Conservation (phyloP, 2,113 vertebrate species). For the Naja naja region DNA sequence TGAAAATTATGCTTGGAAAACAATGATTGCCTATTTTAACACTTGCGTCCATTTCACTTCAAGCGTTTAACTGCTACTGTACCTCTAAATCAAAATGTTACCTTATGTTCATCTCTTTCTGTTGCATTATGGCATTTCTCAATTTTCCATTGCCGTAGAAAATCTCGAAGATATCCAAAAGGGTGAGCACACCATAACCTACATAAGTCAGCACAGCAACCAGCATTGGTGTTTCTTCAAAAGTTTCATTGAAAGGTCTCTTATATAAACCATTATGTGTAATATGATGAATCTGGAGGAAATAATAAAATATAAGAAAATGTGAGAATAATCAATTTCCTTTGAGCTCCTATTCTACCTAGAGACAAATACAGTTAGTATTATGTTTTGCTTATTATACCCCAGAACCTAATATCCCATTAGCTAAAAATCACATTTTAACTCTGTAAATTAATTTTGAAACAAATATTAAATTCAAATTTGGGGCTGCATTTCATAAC, state of each 20-base stretch:
- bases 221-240: conserved; percentile 93
- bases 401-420: neutral
- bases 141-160: conserved; percentile 91
- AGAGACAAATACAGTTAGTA: neutral
- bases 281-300: conserved; percentile 76
- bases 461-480: neutral
- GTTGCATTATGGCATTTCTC: conserved; percentile 91
- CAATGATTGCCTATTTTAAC: neutral
- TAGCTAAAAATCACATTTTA: neutral
- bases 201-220: conserved; percentile 96
- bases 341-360: neutral
- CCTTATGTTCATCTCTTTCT: conserved; percentile 93
- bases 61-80: neutral
- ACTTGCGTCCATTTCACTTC: neutral
- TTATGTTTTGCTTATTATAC: neutral
- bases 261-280: conserved; percentile 84
- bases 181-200: conserved; percentile 94
- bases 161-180: conserved; percentile 95
- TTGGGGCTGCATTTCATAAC: neutral
- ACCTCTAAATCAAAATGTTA: conserved; percentile 43
- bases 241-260: conserved; percentile 86
- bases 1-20: neutral
- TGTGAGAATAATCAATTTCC: neutral
- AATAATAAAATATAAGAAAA: conserved; percentile 35
- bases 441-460: neutral